phyloP scores from a whole-genome alignment of 2,113 vertebrate species.

The mouse (Mus musculus) region DNA sequence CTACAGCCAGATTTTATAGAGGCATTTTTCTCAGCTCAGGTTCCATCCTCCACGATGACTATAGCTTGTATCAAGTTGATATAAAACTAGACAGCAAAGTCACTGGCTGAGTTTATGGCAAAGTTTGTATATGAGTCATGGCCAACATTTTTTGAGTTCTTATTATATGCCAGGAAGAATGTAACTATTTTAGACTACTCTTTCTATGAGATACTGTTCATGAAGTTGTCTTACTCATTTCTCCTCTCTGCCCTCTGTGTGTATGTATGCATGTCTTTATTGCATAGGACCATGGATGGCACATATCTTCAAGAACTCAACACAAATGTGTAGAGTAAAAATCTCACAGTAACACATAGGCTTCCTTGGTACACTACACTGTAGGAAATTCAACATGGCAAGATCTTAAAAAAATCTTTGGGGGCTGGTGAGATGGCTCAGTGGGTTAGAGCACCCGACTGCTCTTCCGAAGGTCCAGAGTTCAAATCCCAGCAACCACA shows the following conservation, averaged over 20 bases:
- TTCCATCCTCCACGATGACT: not conserved
- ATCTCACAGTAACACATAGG: not conserved
- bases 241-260: too few species aligned
- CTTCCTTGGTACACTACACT: not conserved
- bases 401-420: not conserved
- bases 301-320: not conserved
- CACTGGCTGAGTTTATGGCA: not conserved
- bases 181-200: not conserved
- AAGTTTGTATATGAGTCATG: not conserved
- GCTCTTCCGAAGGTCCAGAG: too few species aligned
- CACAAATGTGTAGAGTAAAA: not conserved
- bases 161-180: not conserved
- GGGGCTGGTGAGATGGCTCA: too few species aligned
- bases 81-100: not conserved
- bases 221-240: not conserved
- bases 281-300: not conserved
- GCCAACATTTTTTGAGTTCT: not conserved
- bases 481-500: too few species aligned
- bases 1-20: not conserved
- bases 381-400: not conserved
- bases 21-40: not conserved
- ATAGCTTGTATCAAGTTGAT: not conserved
- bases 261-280: not conserved
- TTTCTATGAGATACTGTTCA: not conserved
- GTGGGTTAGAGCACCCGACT: too few species aligned